Base-by-base conservation (phyloP, 2,797 vertebrate species). In the Sebastes aleutianus region DNA sequence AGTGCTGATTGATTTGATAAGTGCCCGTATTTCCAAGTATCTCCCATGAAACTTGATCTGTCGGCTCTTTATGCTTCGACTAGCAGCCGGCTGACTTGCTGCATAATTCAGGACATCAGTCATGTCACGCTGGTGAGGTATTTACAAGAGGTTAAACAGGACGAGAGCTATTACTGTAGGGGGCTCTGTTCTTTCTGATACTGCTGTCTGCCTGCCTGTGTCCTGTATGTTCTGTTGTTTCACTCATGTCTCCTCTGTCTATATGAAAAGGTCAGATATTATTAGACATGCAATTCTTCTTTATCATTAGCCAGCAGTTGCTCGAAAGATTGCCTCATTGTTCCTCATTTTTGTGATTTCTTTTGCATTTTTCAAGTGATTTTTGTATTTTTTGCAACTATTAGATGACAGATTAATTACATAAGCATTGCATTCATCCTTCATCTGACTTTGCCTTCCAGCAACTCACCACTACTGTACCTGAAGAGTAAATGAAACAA, bases 121-220 rank as follows among this genome's bases (percentile, higher is more conserved):
- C 53, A 22, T n/a, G 26, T 39, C 8, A 5, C 31, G 27, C 66
- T 24, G 43, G 32, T 22, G 32, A 29, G 22, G 22, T 54, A 74
- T 75, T 78, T 59, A 32, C 70, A 84, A 54, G 59, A 76, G 64
- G 32, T 64, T 18, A 56, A 56, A 70, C 29, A 22, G 34, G 32
- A 32, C 31, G 14, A 74, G 43, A 70, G 69, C 54, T 34, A 29
- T 69, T 57, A 50, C 47, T 50, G 47, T 50, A 53, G 20, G 39
- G 4, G 32, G 32, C 39, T 74, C 58, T 24, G n/a, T 36, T 56
- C n/a, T 32, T 16, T 54, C 16, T 62, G 43, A 74, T 39, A 11
- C 24, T 20, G 24, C n/a, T 24, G 27, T 32, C 24, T 29, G 16
- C 16, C 24, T 75, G 6, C 2, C 43, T 31, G 8, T 36, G 43